phyloP scores from a whole-genome alignment of 2,113 vertebrate species.

The Piaya cayana region DNA sequence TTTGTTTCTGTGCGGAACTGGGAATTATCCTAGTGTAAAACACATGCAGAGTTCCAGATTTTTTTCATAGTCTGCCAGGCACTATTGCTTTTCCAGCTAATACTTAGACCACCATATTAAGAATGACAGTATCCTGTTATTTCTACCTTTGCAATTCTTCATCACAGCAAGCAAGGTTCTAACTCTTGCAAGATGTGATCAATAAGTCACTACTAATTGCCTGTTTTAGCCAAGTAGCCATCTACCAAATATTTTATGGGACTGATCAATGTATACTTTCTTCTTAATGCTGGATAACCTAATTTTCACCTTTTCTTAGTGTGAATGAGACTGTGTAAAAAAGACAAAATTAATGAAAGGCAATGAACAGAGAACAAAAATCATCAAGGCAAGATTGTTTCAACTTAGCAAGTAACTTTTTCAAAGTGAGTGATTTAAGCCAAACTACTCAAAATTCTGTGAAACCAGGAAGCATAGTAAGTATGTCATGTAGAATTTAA shows the following conservation, averaged over 20 bases:
- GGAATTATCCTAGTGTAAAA: not conserved
- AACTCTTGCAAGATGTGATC: not conserved
- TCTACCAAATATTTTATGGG: not conserved
- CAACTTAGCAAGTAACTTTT: not conserved
- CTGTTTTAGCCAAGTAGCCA: not conserved
- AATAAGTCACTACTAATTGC: not conserved
- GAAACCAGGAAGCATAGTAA: not conserved
- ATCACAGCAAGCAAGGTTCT: not conserved
- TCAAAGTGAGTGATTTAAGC: not conserved
- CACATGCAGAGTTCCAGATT: not conserved
- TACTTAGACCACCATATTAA: not conserved
- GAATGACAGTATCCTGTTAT: not conserved
- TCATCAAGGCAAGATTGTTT: not conserved
- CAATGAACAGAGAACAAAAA: not conserved
- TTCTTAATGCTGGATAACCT: not conserved
- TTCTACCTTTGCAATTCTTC: not conserved
- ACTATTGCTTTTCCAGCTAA: not conserved
- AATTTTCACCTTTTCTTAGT: not conserved
- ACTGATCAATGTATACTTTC: not conserved
- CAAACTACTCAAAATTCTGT: not conserved
- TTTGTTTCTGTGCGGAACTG: not conserved
- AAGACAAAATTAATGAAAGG: not conserved
- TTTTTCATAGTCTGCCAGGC: not conserved
- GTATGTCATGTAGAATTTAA: not conserved
- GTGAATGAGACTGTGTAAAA: not conserved